Base-by-base conservation (phyloP, 2,888 invertebrate genomes). In the Rhagonycha lutea region DNA sequence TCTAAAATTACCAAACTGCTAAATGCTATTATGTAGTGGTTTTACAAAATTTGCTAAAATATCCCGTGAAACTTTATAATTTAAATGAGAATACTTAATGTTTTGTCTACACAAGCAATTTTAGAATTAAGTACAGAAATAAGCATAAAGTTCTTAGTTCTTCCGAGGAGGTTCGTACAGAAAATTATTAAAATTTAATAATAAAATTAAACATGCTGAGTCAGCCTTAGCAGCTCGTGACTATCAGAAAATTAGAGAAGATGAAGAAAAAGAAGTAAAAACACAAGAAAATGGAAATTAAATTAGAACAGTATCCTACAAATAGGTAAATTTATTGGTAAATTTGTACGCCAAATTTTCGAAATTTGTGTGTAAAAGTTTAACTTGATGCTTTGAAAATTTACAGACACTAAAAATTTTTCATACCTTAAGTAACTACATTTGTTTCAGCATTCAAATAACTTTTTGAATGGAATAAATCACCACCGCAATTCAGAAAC, bases 371-470 rank as follows among this genome's bases (percentile, higher is more conserved):
- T 65, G n/a, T 69, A 69, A 63, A 12, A 14, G 28, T 47, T 14
- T 26, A 73, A 65, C 23, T 73, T 73, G 47, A 47, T 47, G 47
- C 47, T 47, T 62, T 65, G 9, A 18, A 26, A 26, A 70, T 61
- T 60, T 70, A 61, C 74, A 68, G 68, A 61, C 67, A 23, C 62
- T 68, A 70, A 68, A 73, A 74, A 70, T 74, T 74, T 67, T 67
- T 70, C 67, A 70, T 70, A 70, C 68, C 68, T 70, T 70, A 74
- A 71, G 72, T 75, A 75, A 75, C 75, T 75, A 72, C 75, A 75
- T 75, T 75, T 75, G 75, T 75, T 75, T 68, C 72, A 63, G 69
- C 71, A 75, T 75, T 75, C 69, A 72, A 75, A 75, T 75, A 47
- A 75, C 71, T 75, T 75, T 71, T 62, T 71, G 61, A 18, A 29